phyloP scores from a whole-genome alignment of 2,113 vertebrate species.

The Vombatus ursinus region DNA sequence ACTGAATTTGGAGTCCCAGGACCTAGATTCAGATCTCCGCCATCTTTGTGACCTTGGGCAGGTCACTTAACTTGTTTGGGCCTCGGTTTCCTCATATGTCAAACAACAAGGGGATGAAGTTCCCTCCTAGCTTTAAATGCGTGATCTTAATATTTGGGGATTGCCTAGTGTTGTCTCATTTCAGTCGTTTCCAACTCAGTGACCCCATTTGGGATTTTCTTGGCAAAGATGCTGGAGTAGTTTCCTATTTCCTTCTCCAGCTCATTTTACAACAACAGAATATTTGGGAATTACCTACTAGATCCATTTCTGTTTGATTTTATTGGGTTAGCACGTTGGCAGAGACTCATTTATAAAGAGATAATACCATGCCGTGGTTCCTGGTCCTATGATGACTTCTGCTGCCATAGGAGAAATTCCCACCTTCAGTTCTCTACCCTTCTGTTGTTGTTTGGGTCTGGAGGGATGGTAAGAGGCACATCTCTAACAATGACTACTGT shows the following conservation, averaged over 20 bases:
- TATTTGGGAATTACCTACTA: background rate
- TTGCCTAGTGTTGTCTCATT: background rate
- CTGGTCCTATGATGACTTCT: background rate
- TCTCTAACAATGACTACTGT: background rate
- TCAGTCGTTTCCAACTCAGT: background rate
- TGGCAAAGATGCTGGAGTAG: background rate
- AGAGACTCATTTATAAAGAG: background rate
- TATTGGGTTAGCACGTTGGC: background rate
- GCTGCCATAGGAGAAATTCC: background rate
- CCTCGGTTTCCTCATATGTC: slow-evolving; percentile 36
- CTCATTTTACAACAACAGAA: background rate
- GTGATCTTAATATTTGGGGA: too few relatives aligned
- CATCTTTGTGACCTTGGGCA: background rate
- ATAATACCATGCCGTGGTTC: background rate
- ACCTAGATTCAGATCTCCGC: background rate
- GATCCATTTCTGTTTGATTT: background rate
- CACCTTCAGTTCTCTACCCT: too few relatives aligned
- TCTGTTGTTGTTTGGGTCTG: background rate
- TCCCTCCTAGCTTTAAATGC: too few relatives aligned
- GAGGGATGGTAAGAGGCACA: too few relatives aligned
- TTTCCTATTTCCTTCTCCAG: background rate
- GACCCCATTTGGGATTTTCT: background rate
- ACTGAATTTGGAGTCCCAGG: too few relatives aligned
- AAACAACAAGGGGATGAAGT: background rate
- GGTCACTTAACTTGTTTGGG: slow-evolving; percentile 14